Conservation (phyloP, 2,113 vertebrate genomes). For the Girardinichthys multiradiatus region DNA sequence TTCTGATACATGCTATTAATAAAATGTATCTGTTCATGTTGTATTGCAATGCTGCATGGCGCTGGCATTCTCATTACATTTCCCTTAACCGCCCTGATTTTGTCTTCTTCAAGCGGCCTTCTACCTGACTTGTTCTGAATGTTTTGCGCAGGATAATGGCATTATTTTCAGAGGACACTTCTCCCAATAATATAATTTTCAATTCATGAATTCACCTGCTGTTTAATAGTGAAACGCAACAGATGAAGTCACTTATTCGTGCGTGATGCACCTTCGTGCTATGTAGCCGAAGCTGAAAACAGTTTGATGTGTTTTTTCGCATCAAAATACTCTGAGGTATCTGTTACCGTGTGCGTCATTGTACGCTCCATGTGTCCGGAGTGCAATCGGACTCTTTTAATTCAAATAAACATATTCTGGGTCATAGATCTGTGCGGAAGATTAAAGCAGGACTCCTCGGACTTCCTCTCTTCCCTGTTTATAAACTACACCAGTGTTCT, state of each 20-base stretch:
- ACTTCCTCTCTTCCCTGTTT: background rate
- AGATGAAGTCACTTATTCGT: background rate
- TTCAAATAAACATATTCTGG: background rate
- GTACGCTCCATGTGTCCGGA: no score
- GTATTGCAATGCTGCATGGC: no score
- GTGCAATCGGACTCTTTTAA: no score
- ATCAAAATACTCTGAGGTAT: background rate
- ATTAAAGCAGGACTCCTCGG: background rate
- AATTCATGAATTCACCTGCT: background rate
- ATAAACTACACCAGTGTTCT: background rate
- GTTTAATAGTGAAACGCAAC: background rate
- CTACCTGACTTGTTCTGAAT: background rate
- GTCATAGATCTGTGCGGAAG: background rate
- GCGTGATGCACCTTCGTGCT: background rate
- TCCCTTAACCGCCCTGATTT: background rate
- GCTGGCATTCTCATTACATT: background rate
- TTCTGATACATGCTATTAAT: no score
- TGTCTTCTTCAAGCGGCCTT: no score
- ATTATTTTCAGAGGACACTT: background rate
- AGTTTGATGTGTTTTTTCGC: background rate
- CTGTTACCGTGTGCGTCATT: no score
- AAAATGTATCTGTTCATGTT: no score
- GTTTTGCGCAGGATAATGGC: no score
- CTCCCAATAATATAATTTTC: background rate
- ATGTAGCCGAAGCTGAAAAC: no score